Conservation (phyloP, 2,113 vertebrate genomes). For the Ciconia stormi region DNA sequence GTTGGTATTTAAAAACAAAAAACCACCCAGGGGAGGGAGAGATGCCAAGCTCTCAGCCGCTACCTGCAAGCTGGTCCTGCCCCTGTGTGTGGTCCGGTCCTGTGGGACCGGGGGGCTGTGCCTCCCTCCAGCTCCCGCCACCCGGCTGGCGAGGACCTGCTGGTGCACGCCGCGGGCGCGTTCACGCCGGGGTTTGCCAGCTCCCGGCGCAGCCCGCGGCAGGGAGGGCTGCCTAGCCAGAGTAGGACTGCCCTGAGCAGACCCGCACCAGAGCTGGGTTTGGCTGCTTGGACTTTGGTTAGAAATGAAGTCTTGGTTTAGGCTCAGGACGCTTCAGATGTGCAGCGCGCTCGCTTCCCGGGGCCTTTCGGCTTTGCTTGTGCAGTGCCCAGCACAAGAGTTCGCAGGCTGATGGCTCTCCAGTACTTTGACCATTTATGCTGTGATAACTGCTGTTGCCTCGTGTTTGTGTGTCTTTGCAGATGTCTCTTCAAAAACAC, state of each 20-base stretch:
- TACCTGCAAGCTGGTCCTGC: neutral
- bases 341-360: accelerated
- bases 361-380: neutral
- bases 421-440: neutral
- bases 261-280: neutral
- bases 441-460: neutral
- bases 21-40: neutral
- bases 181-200: accelerated
- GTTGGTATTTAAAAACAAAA: neutral
- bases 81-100: neutral
- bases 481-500: neutral
- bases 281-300: neutral
- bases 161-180: accelerated
- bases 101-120: accelerated
- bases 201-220: neutral
- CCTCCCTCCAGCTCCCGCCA: neutral
- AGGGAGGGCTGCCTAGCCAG: neutral
- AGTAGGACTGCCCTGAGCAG: neutral
- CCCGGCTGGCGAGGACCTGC: neutral
- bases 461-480: accelerated
- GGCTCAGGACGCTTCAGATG: neutral
- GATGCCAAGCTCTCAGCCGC: neutral
- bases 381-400: neutral
- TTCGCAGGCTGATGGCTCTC: neutral
- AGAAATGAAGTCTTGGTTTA: neutral